phyloP scores from a whole-genome alignment of 1,140 invertebrate species.

The Bombus sibiricus region DNA sequence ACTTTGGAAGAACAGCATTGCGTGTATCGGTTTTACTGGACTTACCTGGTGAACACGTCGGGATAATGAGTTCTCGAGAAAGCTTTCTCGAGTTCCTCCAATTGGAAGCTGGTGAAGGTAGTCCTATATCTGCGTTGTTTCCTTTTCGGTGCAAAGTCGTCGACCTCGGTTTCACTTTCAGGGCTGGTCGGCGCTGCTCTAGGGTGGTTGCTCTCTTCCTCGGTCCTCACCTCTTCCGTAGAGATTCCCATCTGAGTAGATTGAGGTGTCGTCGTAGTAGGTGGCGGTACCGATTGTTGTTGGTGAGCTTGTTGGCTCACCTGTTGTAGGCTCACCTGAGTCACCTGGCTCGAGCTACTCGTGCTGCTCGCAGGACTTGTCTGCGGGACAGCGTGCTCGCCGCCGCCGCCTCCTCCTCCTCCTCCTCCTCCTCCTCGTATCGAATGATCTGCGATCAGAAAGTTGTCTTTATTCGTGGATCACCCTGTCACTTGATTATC shows the following conservation, averaged over 20 bases:
- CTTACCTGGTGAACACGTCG: conserved; percentile 98
- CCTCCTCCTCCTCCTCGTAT: conserved; percentile 60
- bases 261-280: conserved; percentile 57
- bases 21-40: conserved; percentile 10
- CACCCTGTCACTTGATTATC: neutral
- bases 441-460: conserved; percentile 67
- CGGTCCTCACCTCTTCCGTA: conserved; percentile 76
- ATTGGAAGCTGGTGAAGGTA: conserved; percentile 97
- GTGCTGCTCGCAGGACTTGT: conserved; percentile 80
- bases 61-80: conserved; percentile 99
- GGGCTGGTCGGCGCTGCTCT: conserved; percentile 83
- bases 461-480: conserved; percentile 1
- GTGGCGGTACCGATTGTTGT: conserved; percentile 53
- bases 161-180: conserved; percentile 89
- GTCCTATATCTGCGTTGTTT: conserved; percentile 96
- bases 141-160: conserved; percentile 93
- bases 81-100: conserved; percentile 98
- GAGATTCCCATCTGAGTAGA: conserved; percentile 78
- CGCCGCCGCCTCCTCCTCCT: conserved; percentile 65
- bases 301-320: conserved; percentile 57
- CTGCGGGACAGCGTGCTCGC: conserved; percentile 77
- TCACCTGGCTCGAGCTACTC: conserved; percentile 74
- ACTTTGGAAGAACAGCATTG: neutral
- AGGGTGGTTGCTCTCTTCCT: conserved; percentile 77
- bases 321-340: conserved; percentile 65